Evolutionary conservation across 2,797 vertebrate genomes (phyloP).

Genomic region (Sternarchorhynchus goeldii): DNA sequence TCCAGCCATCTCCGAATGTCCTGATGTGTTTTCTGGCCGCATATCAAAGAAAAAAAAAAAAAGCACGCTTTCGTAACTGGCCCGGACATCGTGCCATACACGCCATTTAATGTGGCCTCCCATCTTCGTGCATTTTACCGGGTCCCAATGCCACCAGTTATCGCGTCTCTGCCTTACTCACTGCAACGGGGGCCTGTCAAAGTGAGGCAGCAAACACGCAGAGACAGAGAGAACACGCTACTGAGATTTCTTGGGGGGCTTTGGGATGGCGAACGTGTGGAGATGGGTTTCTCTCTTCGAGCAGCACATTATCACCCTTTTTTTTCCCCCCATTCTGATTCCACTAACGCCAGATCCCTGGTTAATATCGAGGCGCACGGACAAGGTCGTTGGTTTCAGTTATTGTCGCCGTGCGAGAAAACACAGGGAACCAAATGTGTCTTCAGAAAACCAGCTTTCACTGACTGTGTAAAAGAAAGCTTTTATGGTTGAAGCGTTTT

Average conservation of each 20-base stretch:
- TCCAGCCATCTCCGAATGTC: conserved; percentile 21
- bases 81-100: conserved; percentile 2
- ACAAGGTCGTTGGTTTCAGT: conserved; percentile 32
- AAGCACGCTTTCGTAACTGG: conserved; percentile 17
- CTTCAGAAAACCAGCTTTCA: conserved; percentile 8
- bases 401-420: neutral
- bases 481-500: no score
- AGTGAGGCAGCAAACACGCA: conserved; percentile 31
- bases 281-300: conserved; percentile 26
- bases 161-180: neutral
- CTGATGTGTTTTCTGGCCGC: conserved; percentile 40
- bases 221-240: conserved; percentile 16
- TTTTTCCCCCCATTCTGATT: conserved; percentile 29
- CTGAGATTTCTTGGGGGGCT: conserved; percentile 47
- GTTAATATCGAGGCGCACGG: neutral
- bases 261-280: conserved; percentile 14
- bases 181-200: conserved; percentile 11
- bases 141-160: neutral
- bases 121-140: neutral
- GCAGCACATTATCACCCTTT: conserved; percentile 44
- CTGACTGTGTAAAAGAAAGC: no score
- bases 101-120: conserved; percentile 20
- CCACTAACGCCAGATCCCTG: conserved; percentile 19
- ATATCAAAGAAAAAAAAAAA: conserved; percentile 29
- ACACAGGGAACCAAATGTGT: conserved; percentile 10